These are phyloP conservation scores for Enteromius viviparus DNA, from an alignment of 2,797 vertebrate species.

Conservation along the genomic window DNA sequence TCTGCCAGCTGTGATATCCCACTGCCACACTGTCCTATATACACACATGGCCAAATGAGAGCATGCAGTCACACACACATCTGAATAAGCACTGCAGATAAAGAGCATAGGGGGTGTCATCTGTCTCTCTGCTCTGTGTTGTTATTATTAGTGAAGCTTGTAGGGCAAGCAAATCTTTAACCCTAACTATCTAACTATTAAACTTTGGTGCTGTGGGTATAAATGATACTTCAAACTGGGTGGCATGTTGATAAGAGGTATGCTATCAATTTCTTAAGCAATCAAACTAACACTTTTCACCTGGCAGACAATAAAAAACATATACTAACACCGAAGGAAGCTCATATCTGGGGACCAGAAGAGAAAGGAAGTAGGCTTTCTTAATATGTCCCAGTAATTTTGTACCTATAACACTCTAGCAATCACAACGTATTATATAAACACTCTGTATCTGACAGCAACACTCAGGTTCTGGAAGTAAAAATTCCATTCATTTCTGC, in stretches of 20 bases:
- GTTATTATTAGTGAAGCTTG: slow-evolving; percentile 21
- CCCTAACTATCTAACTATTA: slow-evolving; percentile 14
- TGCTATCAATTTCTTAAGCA: too few relatives aligned
- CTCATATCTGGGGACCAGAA: neutral
- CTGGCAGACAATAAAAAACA: neutral
- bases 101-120: slow-evolving; percentile 20
- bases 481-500: neutral
- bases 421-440: neutral
- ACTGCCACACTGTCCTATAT: slow-evolving; percentile 44
- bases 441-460: neutral
- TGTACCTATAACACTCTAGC: neutral
- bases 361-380: neutral
- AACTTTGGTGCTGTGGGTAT: neutral
- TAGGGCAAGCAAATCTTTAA: neutral
- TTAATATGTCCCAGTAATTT: neutral
- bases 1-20: slow-evolving; percentile 61
- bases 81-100: slow-evolving; percentile 52
- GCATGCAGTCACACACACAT: slow-evolving; percentile 55
- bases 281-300: too few relatives aligned
- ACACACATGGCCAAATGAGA: slow-evolving; percentile 39
- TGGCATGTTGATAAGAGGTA: neutral
- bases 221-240: neutral
- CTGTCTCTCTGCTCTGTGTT: slow-evolving; percentile 23
- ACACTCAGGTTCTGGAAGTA: neutral
- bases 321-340: neutral